Evolutionary conservation across 37 sponge, comb jelly and placozoan genomes (phyloP).

Genomic region (Corticium candelabrum): DNA sequence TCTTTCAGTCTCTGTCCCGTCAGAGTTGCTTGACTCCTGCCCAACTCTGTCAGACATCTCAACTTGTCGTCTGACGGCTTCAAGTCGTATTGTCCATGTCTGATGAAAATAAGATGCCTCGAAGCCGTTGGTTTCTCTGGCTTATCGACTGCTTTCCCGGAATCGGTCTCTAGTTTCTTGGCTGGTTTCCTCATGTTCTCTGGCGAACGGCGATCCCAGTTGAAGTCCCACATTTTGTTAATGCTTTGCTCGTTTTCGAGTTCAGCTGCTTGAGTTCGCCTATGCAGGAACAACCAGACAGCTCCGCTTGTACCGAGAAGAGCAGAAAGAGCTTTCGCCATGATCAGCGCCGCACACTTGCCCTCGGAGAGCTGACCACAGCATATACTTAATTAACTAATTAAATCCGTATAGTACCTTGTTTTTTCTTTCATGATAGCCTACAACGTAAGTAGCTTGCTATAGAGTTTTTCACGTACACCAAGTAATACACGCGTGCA

Average conservation of each 20-base stretch:
- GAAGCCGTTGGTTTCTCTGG: conserved; percentile 27
- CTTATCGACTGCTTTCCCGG: conserved; percentile 3
- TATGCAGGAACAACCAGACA: neutral
- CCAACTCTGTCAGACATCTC: conserved; percentile 56
- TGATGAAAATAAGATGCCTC: conserved; percentile 58
- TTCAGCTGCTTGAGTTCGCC: neutral
- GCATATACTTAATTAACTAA: no score
- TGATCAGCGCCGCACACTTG: neutral
- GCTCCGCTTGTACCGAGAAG: neutral
- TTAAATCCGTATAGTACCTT: no score
- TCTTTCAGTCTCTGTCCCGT: conserved; percentile 76
- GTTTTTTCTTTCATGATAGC: no score
- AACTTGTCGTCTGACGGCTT: conserved; percentile 24
- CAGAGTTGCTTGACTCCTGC: conserved; percentile 57
- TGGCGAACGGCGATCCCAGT: conserved; percentile 66
- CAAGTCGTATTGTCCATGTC: conserved; percentile 79
- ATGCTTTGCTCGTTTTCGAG: neutral
- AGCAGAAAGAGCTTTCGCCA: neutral
- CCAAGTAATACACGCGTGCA: no score
- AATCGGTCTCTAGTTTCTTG: no score
- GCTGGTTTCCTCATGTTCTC: conserved; percentile 14
- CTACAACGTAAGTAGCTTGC: no score
- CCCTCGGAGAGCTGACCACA: no score
- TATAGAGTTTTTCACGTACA: no score
- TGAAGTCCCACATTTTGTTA: conserved; percentile 42